Base-by-base conservation (phyloP, 2,113 vertebrate species). In the Psophia crepitans region DNA sequence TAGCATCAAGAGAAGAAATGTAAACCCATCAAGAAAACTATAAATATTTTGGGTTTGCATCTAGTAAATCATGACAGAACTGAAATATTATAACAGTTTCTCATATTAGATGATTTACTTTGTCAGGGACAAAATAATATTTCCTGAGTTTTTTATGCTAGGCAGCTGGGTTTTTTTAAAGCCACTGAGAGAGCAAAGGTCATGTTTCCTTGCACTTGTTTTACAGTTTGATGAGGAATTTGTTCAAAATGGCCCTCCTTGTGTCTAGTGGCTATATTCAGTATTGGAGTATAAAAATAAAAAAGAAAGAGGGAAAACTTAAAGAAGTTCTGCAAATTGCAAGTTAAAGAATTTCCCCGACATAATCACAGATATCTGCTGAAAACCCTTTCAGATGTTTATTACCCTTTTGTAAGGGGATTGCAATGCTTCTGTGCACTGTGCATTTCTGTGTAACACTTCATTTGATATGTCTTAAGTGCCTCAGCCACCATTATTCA, bases 41-140 rank as follows among this genome's bases (percentile, higher is more conserved):
- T 94, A 97, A 97, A 97, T 97, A 96, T 82, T 96, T 97, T 35
- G 35, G 7, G 27, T 82, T 90, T 93, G 39, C 35, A 81, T 86
- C 41, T 77, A 94, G 78, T 79, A 96, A 97, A 95, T 79, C 77
- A 92, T 80, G 86, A 82, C 43, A 90, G 80, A 91, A 15, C 14
- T 94, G 87, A 96, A 97, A 84, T 81, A 91, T 41, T 85, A 0
- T 21, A 95, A 81, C 53, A 57, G 49, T 93, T 86, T 79, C 44
- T 96, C 80, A 65, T 6, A 7, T 68, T 6, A 8, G 33, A 68
- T 96, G 35, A 86, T 97, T 95, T 96, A 93, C 20, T 82, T 85
- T 84, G 12, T n/a, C 53, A 12, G 30, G 41, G 60, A 86, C 53
- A 96, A 84, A 89, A 78, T 32, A 91, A 30, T 75, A 74, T 88